Evolutionary conservation across 1,140 invertebrate species (phyloP).

Genomic region (Aphelenchoides avenae): DNA sequence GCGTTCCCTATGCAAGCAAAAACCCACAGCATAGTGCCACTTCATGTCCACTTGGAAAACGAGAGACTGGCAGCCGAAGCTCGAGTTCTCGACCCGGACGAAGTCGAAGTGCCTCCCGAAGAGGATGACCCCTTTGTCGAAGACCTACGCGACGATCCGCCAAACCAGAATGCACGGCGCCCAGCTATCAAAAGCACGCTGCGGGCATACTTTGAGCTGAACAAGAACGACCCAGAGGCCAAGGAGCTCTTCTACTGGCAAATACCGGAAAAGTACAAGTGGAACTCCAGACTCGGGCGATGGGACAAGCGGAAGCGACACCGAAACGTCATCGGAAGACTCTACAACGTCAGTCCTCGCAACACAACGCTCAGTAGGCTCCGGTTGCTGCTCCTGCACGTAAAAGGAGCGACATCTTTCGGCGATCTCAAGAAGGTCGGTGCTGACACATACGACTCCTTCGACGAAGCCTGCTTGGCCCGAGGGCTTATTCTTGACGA

Average conservation of each 20-base stretch:
- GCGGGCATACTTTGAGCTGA: slow-evolving; percentile 58
- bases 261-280: slow-evolving; percentile 47
- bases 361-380: slow-evolving; percentile 36
- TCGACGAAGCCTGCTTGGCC: slow-evolving; percentile 18
- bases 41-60: slow-evolving; percentile 60
- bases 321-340: slow-evolving; percentile 13
- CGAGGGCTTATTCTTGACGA: no score
- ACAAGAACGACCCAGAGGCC: slow-evolving; percentile 29
- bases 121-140: slow-evolving; percentile 60
- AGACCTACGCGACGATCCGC: slow-evolving; percentile 42
- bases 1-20: slow-evolving; percentile 58
- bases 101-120: no score
- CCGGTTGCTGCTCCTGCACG: slow-evolving; percentile 34
- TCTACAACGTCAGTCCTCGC: slow-evolving; percentile 22
- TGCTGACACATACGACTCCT: background rate
- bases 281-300: slow-evolving; percentile 6
- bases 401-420: slow-evolving; percentile 28
- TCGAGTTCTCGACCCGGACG: no score
- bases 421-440: slow-evolving; percentile 37
- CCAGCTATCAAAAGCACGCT: slow-evolving; percentile 43
- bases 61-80: no score
- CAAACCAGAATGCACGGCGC: background rate
- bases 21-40: slow-evolving; percentile 59
- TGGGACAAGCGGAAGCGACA: slow-evolving; percentile 9
- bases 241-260: slow-evolving; percentile 33